Base-by-base conservation (phyloP, 2,113 vertebrate genomes). In the Tinamus guttatus region DNA sequence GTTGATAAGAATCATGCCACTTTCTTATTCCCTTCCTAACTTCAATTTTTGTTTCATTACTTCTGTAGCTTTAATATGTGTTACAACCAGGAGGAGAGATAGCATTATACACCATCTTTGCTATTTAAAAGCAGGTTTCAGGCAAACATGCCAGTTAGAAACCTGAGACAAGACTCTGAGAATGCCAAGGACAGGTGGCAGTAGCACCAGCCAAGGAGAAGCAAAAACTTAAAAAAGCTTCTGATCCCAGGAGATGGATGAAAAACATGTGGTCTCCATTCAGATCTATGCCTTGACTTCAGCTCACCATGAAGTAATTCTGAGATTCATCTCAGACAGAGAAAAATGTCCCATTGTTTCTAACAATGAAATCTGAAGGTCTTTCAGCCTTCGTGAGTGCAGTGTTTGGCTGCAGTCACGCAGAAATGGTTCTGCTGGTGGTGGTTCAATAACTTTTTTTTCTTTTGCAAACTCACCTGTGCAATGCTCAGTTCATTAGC, bases 61-160 rank as follows among this genome's bases (percentile, higher is more conserved):
- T 63, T 89, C 59, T 87, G 21, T 70, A 71, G 52, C 76, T 85
- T 5, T 11, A 68, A 5, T 4, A 64, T 43, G 4, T 47, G 69
- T 60, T 74, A 28, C 45, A 69, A 17, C 65, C 25, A 38, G 67
- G 27, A 22, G 27, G 15, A 79, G 41, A 62, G 17, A 76, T 36
- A 49, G 45, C 7, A 10, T 85, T 77, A n/a, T 25, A 63, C 9
- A n/a, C 6, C 7, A 32, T 27, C 11, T 32, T 38, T 78, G 40
- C n/a, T 64, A 8, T 69, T 78, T 81, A 88, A 83, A 59, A 93
- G 20, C 21, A 69, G 71, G 47, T 84, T 88, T 79, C 45, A 79
- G 62, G 56, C 60, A 82, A 78, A 43, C 0, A 2, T 36, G 24
- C 43, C 27, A 20, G 41, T 22, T 38, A 65, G 49, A 79, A 60